Conservation (phyloP, 1,140 invertebrate species). For the Lasaia peninsularis region DNA sequence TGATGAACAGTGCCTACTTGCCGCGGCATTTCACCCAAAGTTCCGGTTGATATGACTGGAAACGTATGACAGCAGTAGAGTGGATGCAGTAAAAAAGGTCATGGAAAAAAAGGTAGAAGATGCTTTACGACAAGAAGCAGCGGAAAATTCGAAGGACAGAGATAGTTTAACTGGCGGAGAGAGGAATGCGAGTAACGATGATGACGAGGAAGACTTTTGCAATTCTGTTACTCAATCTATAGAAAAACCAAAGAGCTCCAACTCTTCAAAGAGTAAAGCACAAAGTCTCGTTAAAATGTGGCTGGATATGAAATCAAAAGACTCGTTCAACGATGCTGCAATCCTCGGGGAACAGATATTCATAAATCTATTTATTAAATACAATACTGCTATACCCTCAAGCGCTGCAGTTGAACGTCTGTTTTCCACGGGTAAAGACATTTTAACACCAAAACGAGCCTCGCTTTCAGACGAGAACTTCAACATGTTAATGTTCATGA, state of each 20-base stretch:
- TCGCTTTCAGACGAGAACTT: constrained; percentile 39
- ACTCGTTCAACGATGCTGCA: constrained; percentile 32
- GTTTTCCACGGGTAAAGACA: constrained; percentile 35
- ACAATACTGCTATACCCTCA: constrained; percentile 36
- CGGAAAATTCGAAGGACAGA: constrained; percentile 30
- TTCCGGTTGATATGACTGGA: constrained; percentile 29
- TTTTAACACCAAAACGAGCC: constrained; percentile 35
- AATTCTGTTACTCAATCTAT: constrained; percentile 33
- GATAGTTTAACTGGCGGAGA: constrained; percentile 27
- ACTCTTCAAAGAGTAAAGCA: constrained; percentile 27
- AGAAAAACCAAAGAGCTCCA: constrained; percentile 27
- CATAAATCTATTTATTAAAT: constrained; percentile 37
- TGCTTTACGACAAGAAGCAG: constrained; percentile 28
- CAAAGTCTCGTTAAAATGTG: constrained; percentile 34
- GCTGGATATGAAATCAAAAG: constrained; percentile 34
- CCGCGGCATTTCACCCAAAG: constrained; percentile 21
- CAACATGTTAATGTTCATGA: constrained; percentile 36
- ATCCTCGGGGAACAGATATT: constrained; percentile 36
- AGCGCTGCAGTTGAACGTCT: constrained; percentile 36
- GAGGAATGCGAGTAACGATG: constrained; percentile 26
- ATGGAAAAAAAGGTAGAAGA: constrained; percentile 32
- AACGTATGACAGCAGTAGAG: constrained; percentile 31
- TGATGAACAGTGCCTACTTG: constrained; percentile 30
- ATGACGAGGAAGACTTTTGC: constrained; percentile 29
- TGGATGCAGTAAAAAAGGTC: constrained; percentile 21